Evolutionary conservation across 2,113 vertebrate genomes (phyloP).

Genomic region (Callocephalon fimbriatum): DNA sequence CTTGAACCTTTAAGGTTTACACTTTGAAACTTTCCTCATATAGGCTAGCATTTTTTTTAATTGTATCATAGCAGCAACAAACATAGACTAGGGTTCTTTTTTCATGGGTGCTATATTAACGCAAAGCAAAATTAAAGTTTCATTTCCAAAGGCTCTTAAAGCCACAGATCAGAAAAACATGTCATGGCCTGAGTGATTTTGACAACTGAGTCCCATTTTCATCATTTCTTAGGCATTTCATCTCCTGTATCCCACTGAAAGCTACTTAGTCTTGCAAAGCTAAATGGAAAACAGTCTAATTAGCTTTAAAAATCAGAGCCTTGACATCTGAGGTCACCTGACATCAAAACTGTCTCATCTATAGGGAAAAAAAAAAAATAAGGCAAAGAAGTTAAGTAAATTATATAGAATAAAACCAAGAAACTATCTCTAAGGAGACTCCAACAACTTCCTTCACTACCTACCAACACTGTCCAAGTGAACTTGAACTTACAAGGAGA

Average conservation of each 20-base stretch:
- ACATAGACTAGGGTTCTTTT: not conserved
- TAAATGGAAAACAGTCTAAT: not conserved
- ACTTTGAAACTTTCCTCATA: not conserved
- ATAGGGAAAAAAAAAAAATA: not conserved
- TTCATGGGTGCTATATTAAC: not conserved
- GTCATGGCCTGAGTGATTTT: not conserved
- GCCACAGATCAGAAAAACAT: not conserved
- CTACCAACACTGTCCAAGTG: not conserved
- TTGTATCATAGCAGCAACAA: not conserved
- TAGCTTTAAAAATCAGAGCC: not conserved
- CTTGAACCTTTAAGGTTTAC: not conserved
- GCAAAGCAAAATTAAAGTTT: not conserved
- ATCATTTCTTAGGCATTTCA: not conserved
- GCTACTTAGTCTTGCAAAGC: not conserved
- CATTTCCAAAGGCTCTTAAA: not conserved
- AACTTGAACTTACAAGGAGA: fast-evolving
- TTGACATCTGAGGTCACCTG: not conserved
- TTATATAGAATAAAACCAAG: not conserved
- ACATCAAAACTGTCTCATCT: not conserved
- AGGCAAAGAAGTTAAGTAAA: not conserved
- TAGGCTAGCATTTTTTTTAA: not conserved
- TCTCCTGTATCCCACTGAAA: not conserved
- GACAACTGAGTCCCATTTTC: not conserved
- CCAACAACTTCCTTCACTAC: not conserved
- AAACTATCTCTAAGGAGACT: not conserved